These are phyloP conservation scores for Novumbra hubbsi DNA, from an alignment of 2,797 vertebrate species.

Conservation along the genomic window DNA sequence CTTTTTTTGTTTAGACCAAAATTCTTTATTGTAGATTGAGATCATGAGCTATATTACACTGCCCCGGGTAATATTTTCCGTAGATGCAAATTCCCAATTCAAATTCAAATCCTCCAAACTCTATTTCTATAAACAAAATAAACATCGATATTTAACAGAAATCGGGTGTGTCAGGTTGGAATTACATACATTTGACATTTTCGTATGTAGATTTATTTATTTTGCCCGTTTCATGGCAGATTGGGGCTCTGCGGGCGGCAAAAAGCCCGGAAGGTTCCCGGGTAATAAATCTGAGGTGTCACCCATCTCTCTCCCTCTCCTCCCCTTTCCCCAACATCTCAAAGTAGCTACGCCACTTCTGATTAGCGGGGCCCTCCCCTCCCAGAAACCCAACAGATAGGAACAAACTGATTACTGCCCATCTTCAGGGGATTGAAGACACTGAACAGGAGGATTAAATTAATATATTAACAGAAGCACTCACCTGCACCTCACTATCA, in stretches of 20 bases:
- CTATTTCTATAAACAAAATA: slow-evolving; percentile 2
- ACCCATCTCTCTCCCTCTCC: slow-evolving; percentile 58
- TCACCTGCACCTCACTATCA: slow-evolving; percentile 66
- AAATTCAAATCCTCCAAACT: neutral
- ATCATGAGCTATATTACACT: neutral
- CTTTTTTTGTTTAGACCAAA: neutral
- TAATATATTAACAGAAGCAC: slow-evolving; percentile 74
- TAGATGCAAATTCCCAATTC: neutral
- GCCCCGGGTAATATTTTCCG: neutral
- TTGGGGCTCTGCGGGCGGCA: slow-evolving; percentile 28
- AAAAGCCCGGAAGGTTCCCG: slow-evolving; percentile 50
- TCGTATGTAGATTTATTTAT: slow-evolving; percentile 58
- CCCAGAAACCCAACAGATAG: slow-evolving; percentile 74
- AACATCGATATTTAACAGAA: slow-evolving; percentile 14
- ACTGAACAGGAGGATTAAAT: slow-evolving; percentile 78
- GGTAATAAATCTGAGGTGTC: slow-evolving; percentile 78
- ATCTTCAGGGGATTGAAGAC: slow-evolving; percentile 75
- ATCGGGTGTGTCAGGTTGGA: slow-evolving; percentile 11
- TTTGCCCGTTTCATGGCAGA: slow-evolving; percentile 53
- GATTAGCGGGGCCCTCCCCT: slow-evolving; percentile 73
- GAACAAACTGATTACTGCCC: slow-evolving; percentile 80
- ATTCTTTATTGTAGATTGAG: neutral
- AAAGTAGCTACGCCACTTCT: slow-evolving; percentile 69
- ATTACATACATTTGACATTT: slow-evolving; percentile 38
- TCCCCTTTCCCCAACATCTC: slow-evolving; percentile 3